These are phyloP conservation scores for Entelurus aequoreus DNA, from an alignment of 2,113 vertebrate genomes.

Conservation along the genomic window DNA sequence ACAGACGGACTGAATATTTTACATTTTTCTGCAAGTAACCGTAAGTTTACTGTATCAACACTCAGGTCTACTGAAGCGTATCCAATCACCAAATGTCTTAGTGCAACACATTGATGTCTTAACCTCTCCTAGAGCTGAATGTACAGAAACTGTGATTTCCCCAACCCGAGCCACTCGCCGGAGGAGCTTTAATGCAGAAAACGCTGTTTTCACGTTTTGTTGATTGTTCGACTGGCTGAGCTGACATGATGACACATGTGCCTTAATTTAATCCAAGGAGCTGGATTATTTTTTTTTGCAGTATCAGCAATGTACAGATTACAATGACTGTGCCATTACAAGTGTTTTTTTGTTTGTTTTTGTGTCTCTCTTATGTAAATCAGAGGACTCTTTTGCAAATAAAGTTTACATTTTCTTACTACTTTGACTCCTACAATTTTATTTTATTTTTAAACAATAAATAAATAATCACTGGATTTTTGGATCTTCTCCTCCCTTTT, in stretches of 20 bases:
- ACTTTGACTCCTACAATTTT: conserved; percentile 2
- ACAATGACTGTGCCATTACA: conserved; percentile 69
- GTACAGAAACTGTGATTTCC: conserved; percentile 67
- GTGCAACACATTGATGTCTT: conserved; percentile 67
- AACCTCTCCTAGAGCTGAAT: conserved; percentile 66
- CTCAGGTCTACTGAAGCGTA: conserved; percentile 65
- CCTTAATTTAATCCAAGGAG: conserved; percentile 47
- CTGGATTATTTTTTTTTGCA: conserved; percentile 50
- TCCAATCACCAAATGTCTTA: conserved; percentile 75
- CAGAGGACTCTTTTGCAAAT: conserved; percentile 66
- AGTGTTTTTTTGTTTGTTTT: conserved; percentile 30
- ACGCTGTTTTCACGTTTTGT: conserved; percentile 29
- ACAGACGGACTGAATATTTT: conserved; percentile 29
- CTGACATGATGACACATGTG: conserved; percentile 20
- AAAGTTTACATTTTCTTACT: conserved; percentile 79
- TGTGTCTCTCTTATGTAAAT: conserved; percentile 62
- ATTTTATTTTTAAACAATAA: not conserved
- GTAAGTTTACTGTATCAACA: conserved; percentile 52
- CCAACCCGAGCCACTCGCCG: conserved; percentile 34
- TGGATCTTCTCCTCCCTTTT: no score
- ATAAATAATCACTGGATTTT: no score
- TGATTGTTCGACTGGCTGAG: conserved; percentile 43
- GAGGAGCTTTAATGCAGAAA: conserved; percentile 40
- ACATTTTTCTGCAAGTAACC: conserved; percentile 26
- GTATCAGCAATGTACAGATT: conserved; percentile 60